Evolutionary conservation across 2,113 vertebrate species (phyloP).

Genomic region (Oreotrochilus melanogaster): DNA sequence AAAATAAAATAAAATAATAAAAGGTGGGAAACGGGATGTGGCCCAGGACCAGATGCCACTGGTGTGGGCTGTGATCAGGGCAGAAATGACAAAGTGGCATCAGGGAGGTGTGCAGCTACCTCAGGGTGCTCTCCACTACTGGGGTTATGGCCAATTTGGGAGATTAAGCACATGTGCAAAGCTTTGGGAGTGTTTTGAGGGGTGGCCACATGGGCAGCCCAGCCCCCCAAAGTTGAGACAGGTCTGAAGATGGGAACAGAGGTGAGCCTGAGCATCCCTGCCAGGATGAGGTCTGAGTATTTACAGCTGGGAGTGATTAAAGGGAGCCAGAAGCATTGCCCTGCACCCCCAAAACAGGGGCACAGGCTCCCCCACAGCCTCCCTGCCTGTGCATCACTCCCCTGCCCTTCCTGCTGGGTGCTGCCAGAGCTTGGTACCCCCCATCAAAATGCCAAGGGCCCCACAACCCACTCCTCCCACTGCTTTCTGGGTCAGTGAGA

Average conservation of each 20-base stretch:
- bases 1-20: not conserved
- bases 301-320: not conserved
- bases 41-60: not conserved
- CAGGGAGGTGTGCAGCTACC: not conserved
- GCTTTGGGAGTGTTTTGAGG: not conserved
- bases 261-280: not conserved
- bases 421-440: not conserved
- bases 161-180: not conserved
- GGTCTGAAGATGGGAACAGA: not conserved
- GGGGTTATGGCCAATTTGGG: not conserved
- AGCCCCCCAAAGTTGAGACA: not conserved
- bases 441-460: not conserved
- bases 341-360: not conserved
- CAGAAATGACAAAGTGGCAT: not conserved
- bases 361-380: not conserved
- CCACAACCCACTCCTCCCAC: not conserved
- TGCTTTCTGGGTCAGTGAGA: conserved; percentile 69
- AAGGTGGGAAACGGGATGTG: not conserved
- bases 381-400: fast-evolving
- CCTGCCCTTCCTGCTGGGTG: not conserved
- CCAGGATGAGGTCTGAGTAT: fast-evolving
- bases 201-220: fast-evolving
- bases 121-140: not conserved
- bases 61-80: fast-evolving
- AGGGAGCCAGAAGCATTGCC: not conserved